Conservation (phyloP, 1,140 invertebrate species). For the Drosophila kepulauana region DNA sequence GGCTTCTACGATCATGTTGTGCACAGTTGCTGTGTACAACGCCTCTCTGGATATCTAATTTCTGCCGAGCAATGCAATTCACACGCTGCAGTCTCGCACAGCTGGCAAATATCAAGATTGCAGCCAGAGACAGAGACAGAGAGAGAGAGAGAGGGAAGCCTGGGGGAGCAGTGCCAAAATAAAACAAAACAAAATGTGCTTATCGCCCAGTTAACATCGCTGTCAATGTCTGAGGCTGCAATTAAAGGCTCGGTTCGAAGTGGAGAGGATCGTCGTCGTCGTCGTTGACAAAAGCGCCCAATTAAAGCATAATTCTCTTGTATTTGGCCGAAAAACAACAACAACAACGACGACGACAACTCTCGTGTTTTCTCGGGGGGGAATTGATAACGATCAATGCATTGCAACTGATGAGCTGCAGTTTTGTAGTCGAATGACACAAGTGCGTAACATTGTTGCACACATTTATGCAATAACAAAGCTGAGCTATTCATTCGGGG, state of each 20-base stretch:
- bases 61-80: slow-evolving; percentile 54
- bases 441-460: too few species aligned
- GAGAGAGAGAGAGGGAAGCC: not conserved
- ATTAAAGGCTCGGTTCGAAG: slow-evolving; percentile 47
- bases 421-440: too few species aligned
- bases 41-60: slow-evolving; percentile 60
- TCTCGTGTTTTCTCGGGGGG: too few species aligned
- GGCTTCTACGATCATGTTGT: slow-evolving; percentile 5
- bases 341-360: too few species aligned
- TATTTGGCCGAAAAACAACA: slow-evolving; percentile 15
- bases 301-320: slow-evolving; percentile 65
- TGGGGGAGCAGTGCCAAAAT: slow-evolving; percentile 37
- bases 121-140: not conserved
- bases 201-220: slow-evolving; percentile 53
- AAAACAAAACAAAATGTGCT: slow-evolving; percentile 33
- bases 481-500: too few species aligned
- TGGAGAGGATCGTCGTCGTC: not conserved
- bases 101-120: slow-evolving; percentile 41
- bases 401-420: too few species aligned
- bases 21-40: slow-evolving; percentile 23
- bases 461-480: too few species aligned
- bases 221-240: slow-evolving; percentile 39
- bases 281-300: slow-evolving; percentile 61
- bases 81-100: slow-evolving; percentile 38
- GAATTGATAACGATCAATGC: too few species aligned